Evolutionary conservation across 2,113 vertebrate species (phyloP).

Genomic region (Cryptomyrus ogoouensis): DNA sequence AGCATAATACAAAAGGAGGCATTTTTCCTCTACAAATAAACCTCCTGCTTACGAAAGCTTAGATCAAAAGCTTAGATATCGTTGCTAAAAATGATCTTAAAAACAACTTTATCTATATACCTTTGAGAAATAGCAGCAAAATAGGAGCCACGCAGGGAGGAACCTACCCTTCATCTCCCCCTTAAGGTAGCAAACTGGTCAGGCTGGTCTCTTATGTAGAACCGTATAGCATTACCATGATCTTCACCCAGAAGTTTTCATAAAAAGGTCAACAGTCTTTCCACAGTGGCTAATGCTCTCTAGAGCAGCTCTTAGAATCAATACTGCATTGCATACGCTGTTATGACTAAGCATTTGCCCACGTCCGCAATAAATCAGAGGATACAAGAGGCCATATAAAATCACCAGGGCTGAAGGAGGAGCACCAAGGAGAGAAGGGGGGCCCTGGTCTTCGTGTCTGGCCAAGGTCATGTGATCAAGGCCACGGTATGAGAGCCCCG

Average conservation of each 20-base stretch:
- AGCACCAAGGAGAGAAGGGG: neutral
- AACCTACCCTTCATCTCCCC: neutral
- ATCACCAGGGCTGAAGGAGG: neutral
- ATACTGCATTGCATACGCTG: neutral
- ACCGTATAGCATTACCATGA: neutral
- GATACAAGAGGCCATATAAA: neutral
- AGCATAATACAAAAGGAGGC: neutral
- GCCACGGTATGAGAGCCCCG: neutral
- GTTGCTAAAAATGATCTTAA: neutral
- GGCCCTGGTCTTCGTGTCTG: neutral
- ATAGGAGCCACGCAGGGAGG: neutral
- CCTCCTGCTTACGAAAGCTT: neutral
- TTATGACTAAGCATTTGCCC: slow-evolving; percentile 11
- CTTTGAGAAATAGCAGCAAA: too few species aligned
- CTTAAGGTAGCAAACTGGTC: neutral
- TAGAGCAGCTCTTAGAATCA: neutral
- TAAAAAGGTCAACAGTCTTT: neutral
- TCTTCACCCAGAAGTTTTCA: neutral
- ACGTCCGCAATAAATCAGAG: neutral
- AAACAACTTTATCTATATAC: neutral
- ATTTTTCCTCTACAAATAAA: neutral
- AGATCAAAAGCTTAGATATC: neutral
- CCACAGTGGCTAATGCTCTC: neutral
- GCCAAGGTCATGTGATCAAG: neutral
- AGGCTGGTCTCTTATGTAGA: neutral